These are phyloP conservation scores for Xenotilapia leptura DNA, from an alignment of 2,113 vertebrate genomes.

Conservation along the genomic window DNA sequence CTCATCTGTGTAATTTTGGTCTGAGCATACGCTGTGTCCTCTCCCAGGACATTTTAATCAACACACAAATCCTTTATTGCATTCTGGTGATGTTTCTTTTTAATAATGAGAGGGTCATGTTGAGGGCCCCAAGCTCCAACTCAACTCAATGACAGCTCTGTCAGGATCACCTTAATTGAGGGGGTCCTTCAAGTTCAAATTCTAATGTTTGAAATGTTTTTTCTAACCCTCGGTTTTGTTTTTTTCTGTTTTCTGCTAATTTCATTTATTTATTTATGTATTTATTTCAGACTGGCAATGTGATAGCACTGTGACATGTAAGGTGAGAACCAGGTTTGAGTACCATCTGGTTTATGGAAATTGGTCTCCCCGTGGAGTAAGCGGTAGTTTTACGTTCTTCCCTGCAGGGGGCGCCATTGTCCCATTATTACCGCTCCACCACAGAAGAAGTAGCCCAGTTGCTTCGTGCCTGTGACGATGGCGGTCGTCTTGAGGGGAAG, in stretches of 20 bases:
- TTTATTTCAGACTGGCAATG: neutral
- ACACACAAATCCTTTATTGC: neutral
- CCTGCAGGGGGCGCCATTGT: neutral
- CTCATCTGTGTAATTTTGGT: neutral
- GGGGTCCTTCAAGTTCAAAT: neutral
- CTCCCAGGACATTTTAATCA: neutral
- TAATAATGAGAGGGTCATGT: neutral
- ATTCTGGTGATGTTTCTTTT: neutral
- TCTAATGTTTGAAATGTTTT: neutral
- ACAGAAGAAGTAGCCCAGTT: neutral
- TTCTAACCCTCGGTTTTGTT: neutral
- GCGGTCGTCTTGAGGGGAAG: constrained; percentile 64
- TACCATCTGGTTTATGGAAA: neutral
- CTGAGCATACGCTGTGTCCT: neutral
- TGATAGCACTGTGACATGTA: neutral
- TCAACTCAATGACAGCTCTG: neutral
- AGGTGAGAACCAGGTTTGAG: neutral
- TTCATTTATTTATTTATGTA: neutral
- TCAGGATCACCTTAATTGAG: neutral
- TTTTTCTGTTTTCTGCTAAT: neutral
- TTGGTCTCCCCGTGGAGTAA: neutral
- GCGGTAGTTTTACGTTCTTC: no score
- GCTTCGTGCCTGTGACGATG: constrained; percentile 34
- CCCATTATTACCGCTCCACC: neutral
- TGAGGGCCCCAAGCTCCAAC: neutral